A percentile compares a stretch with the other conserved stretches of the same genome.
Conservation (phyloP, 2,888 invertebrate genomes). For the Limnephilus rhombicus region DNA sequence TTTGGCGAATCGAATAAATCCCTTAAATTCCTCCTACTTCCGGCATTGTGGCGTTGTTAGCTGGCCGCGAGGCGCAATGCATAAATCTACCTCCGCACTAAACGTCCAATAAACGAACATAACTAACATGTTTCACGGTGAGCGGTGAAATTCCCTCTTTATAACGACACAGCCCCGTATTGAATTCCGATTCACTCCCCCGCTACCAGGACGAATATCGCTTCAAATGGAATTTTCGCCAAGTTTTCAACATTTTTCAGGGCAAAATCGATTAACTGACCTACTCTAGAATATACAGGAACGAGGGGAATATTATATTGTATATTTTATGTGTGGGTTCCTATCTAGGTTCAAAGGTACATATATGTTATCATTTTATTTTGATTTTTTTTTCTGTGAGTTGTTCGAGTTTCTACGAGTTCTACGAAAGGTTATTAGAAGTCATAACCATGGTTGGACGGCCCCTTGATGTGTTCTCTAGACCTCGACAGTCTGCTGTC, state of each 20-base stretch:
- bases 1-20: background rate
- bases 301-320: too few relatives aligned
- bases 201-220: background rate
- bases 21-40: background rate
- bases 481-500: too few relatives aligned
- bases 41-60: background rate
- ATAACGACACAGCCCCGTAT: conserved; percentile 20
- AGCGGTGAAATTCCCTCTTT: conserved; percentile 6
- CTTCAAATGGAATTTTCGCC: background rate
- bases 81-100: conserved; percentile 31
- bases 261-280: background rate
- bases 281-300: background rate
- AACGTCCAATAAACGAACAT: conserved; percentile 46
- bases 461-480: too few relatives aligned
- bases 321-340: background rate
- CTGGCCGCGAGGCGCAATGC: conserved; percentile 6
- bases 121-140: conserved; percentile 41
- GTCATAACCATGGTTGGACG: too few relatives aligned
- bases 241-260: background rate
- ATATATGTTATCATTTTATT: background rate
- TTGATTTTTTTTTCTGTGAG: too few relatives aligned
- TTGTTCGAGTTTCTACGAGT: too few relatives aligned
- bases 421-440: too few relatives aligned
- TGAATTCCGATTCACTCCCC: conserved; percentile 33
- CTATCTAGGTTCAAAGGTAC: background rate